Conservation (phyloP, 2,113 vertebrate species). For the Cepphus grylle region DNA sequence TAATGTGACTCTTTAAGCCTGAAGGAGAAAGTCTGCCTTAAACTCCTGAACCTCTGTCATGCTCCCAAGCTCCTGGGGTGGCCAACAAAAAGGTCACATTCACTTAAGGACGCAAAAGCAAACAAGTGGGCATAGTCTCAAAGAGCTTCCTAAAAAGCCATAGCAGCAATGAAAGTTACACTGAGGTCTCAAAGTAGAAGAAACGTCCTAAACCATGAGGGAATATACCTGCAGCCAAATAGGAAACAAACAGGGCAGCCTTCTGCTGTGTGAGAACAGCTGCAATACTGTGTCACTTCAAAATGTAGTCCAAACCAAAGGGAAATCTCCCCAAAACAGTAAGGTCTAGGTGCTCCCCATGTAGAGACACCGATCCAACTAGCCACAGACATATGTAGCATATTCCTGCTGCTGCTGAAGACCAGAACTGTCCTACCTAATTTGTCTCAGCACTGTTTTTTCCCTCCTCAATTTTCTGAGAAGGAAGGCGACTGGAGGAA, state of each 20-base stretch:
- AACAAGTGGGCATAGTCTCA: neutral
- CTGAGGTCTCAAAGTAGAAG: neutral
- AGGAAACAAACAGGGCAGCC: neutral
- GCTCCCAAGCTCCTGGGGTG: neutral
- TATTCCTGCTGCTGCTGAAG: neutral
- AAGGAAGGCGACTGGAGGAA: neutral
- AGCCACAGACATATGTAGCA: neutral
- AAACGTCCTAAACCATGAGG: neutral
- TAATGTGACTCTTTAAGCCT: neutral
- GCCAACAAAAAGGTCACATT: neutral
- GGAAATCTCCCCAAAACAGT: neutral
- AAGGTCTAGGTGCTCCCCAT: neutral
- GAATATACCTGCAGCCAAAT: neutral
- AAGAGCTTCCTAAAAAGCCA: neutral
- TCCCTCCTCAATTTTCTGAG: neutral
- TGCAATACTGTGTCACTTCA: rapidly evolving
- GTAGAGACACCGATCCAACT: neutral
- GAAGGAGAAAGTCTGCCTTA: conserved; percentile 2
- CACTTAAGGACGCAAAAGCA: neutral
- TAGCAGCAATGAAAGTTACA: neutral
- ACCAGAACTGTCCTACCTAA: neutral
- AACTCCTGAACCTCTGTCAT: neutral
- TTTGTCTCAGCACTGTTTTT: neutral
- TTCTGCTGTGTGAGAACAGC: neutral
- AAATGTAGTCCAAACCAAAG: neutral